Conservation (phyloP, 2,888 invertebrate genomes). For the Dicyrtoma fusca region DNA sequence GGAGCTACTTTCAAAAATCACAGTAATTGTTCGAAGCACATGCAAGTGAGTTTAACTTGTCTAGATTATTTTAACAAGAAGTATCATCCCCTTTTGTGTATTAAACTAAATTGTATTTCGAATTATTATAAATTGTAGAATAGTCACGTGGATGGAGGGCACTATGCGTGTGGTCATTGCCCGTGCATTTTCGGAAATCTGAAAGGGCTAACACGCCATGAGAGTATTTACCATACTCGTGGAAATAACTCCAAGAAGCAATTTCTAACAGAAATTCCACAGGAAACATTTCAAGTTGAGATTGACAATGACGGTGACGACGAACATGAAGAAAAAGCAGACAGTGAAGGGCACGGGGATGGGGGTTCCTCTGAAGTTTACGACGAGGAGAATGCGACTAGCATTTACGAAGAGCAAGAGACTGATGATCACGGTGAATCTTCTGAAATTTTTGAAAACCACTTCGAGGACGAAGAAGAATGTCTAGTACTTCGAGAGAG, state of each 20-base stretch:
- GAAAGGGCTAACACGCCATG: slow-evolving; percentile 24
- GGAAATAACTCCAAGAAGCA: neutral
- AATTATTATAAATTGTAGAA: slow-evolving; percentile 7
- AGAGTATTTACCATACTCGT: slow-evolving; percentile 22
- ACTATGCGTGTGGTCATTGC: slow-evolving; percentile 12
- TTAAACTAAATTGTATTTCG: neutral
- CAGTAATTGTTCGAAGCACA: slow-evolving; percentile 10
- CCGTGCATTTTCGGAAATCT: slow-evolving; percentile 17
- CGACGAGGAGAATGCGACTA: too few species aligned
- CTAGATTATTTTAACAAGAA: too few species aligned
- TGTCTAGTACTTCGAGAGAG: neutral
- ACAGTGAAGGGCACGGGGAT: neutral
- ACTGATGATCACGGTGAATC: neutral
- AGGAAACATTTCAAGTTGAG: neutral
- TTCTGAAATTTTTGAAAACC: slow-evolving; percentile 7
- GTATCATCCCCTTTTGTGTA: too few species aligned
- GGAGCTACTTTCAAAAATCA: slow-evolving; percentile 17
- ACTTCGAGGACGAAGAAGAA: slow-evolving; percentile 25
- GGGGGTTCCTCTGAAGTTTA: neutral
- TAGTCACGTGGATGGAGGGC: slow-evolving; percentile 20
- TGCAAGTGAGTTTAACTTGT: slow-evolving; percentile 14
- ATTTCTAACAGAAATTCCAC: too few species aligned
- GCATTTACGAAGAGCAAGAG: too few species aligned
- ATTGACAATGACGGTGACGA: neutral
- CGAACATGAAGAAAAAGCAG: neutral